Evolutionary conservation across 2,113 vertebrate species (phyloP), one percentile per base, ranked within the genome.

Genomic region (Spilogale gracilis): DNA sequence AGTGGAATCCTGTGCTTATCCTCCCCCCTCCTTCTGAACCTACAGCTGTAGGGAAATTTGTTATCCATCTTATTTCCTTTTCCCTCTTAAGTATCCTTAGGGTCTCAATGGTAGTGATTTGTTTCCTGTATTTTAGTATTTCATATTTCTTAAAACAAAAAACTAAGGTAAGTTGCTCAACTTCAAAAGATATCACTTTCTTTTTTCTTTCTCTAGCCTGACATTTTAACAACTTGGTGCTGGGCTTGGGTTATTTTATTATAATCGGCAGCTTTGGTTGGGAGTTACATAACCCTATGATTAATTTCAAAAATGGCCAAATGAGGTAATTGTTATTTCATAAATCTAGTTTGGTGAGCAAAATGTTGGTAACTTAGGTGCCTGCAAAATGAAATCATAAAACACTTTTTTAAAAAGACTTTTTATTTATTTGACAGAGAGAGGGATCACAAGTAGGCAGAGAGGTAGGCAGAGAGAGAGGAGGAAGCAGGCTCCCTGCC

Each of bases 281-380:
- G 61, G 38, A 87, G 92, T 95, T 96, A 79, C 27, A 96, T 63
- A 90, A 92, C 95, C 94, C 74, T 94, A 87, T 38, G 94, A 95
- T 94, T 76, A 79, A 85, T 92, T 89, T 16, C 1, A 71, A 96
- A 95, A 97, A 93, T 56, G 82, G 84, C 56, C 82, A 89, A 48
- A 94, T 94, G 79, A 89, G 83, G 86, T 96, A 54, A 97, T 38
- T 87, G 92, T 97, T 95, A 97, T 93, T 95, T 92, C 80, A 90
- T 83, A 97, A 90, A 94, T 78, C 71, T 71, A 14, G 48, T 74
- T 93, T 93, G 93, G 83, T 73, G 76, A 95, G 54, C 32, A 79
- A 87, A 92, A 91, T 90, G 69, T 84, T 96, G 91, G 76, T 93
- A 65, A 94, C 32, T 21, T 85, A 84, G 69, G 52, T 13, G 81